These are phyloP conservation scores for Petroica traversi DNA, from an alignment of 2,113 vertebrate genomes.

Conservation along the genomic window DNA sequence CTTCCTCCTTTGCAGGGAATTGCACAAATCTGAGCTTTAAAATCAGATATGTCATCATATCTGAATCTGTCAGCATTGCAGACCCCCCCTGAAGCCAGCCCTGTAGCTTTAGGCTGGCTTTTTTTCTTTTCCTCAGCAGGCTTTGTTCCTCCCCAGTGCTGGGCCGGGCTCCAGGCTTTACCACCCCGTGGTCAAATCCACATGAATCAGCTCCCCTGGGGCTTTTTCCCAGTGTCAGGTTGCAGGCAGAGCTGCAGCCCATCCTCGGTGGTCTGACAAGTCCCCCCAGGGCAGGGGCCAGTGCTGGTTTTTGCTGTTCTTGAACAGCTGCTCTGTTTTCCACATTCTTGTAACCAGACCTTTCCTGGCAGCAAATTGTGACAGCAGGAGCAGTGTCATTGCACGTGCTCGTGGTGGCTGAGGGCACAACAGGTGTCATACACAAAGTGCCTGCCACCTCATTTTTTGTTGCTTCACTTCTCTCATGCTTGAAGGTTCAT, in stretches of 20 bases:
- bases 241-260: neutral
- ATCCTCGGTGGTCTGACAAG: neutral
- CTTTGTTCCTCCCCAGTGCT: neutral
- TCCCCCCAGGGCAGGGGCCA: neutral
- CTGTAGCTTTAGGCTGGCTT: neutral
- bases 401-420: fast-evolving
- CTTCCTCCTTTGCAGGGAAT: neutral
- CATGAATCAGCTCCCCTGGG: neutral
- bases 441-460: neutral
- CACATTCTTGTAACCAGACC: neutral
- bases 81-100: neutral
- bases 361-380: neutral
- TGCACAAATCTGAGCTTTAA: neutral
- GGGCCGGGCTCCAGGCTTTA: neutral
- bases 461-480: neutral
- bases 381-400: fast-evolving
- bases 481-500: fast-evolving
- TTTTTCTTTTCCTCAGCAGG: neutral
- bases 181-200: neutral
- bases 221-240: neutral
- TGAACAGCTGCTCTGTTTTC: neutral
- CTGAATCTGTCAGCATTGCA: neutral
- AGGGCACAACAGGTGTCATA: neutral
- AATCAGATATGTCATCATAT: neutral
- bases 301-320: neutral